Base-by-base conservation (phyloP, 2,797 vertebrate species). In the Artibeus jamaicensis region DNA sequence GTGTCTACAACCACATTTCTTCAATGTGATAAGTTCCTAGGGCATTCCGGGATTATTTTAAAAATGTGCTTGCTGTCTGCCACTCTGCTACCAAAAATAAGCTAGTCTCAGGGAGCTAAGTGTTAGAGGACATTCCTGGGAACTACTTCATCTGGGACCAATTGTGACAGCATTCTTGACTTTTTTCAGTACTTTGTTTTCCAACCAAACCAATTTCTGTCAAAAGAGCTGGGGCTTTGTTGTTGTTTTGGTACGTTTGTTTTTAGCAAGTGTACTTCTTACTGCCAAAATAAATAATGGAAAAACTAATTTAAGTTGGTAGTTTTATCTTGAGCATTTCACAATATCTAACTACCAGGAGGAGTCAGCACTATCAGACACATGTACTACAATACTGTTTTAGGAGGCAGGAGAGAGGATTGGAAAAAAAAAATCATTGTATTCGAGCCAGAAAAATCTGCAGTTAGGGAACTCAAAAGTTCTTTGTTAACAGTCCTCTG, bases 11-110 rank as follows among this genome's bases (percentile, higher is more conserved):
- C 44, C 67, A 55, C 62, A 87, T 89, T 94, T 95, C 73, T 73
- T 90, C 81, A 94, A 7, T 55, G 79, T 53, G 91, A 7, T 77
- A 77, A 76, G 9, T 74, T 97, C 76, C 37, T 21, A 48, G 71
- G 55, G 53, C 73, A 70, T 71, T 73, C 26, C 26, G 39, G 71
- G 86, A 74, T 86, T 93, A 34, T 96, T 94, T 87, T 73, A 9
- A 93, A 97, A 97, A 89, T 86, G 82, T 78, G 77, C 32, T 88
- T 81, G 59, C 79, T 77, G 79, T 21, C 46, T 93, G 93, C 44
- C 89, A 92, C 42, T 97, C 77, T 79, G 91, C 39, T 94, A 90
- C 94, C 79, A 42, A 96, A 97, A 97, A 96, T 91, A 97, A 96
- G 48, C 71, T 29, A 53, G 79, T 91, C 57, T 37, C 37, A 93